Base-by-base conservation (phyloP, 2,113 vertebrate species). In the Planiliza haematocheilus region DNA sequence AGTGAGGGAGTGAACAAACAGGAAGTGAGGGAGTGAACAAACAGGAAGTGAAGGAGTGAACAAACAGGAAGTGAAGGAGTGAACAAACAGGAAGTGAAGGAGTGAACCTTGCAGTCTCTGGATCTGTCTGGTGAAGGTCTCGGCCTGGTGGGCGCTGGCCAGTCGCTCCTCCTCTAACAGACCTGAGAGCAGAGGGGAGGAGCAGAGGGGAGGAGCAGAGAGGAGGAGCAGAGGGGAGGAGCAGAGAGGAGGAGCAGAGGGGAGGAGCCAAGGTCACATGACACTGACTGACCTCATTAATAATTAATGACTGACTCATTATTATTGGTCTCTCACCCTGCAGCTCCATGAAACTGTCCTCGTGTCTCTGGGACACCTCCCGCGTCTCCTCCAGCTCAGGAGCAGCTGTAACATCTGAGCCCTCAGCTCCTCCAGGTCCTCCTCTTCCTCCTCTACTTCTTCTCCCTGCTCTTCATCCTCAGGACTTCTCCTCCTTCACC, bases 131-230 rank as follows among this genome's bases (percentile, higher is more conserved):
- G 93, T 95, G 84, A 95, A 95, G 45, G 81, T 93, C 76, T 95
- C 95, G 0, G 94, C 94, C 86, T 95, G 96, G 71, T 95, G 93
- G 8, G 95, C 95, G 0, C 95, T 96, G 34, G 95, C 95, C 86
- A 96, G 81, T 1, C 96, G 92, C 72, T 97, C 95, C 2, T 96
- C 96, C 46, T 97, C 96, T 82, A 97, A 62, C 73, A 95, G 90
- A 20, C 95, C 96, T 97, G 86, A 21, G 36, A 20, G 2, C 24
- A 30, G 24, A 30, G 24, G n/a, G n/a, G n/a, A n/a, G n/a, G n/a
- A n/a, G n/a, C n/a, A n/a, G n/a, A n/a, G n/a, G n/a, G n/a, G n/a
- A n/a, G n/a, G n/a, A n/a, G n/a, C n/a, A n/a, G n/a, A n/a, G n/a
- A n/a, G n/a, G n/a, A n/a, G n/a, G n/a, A n/a, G n/a, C n/a, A n/a